phyloP scores from a whole-genome alignment of 64 coral and sea anemone genomes.

The Pachyseris speciosa region DNA sequence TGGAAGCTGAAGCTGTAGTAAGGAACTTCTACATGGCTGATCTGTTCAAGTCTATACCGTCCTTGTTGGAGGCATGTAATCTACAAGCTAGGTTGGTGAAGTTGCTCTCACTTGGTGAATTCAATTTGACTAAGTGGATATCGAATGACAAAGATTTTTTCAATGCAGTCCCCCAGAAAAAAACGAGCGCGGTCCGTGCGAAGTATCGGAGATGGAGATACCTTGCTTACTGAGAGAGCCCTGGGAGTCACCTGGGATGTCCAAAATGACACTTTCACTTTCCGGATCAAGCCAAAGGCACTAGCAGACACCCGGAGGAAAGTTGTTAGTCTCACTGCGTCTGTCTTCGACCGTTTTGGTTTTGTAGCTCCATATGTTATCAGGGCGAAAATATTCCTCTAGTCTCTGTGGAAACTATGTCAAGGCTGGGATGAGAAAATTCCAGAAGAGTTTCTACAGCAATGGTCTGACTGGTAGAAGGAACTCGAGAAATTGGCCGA shows the following conservation, averaged over 20 bases:
- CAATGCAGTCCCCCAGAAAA: neutral
- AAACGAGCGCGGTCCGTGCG: neutral
- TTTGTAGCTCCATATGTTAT: slow-evolving; percentile 10
- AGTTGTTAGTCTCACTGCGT: neutral
- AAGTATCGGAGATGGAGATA: neutral
- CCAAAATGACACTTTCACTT: neutral
- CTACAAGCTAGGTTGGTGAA: slow-evolving; percentile 11
- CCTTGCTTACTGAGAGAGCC: neutral
- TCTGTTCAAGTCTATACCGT: slow-evolving; percentile 8
- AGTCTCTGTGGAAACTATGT: neutral
- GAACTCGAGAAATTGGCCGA: neutral
- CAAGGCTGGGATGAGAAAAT: neutral
- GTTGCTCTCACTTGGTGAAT: neutral
- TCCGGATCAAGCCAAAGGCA: neutral
- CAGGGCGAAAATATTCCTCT: neutral
- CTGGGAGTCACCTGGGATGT: slow-evolving; percentile 10
- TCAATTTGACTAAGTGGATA: slow-evolving; percentile 22
- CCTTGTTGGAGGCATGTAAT: slow-evolving; percentile 4
- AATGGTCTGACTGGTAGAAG: neutral
- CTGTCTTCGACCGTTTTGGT: slow-evolving; percentile 6
- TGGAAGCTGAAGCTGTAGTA: neutral
- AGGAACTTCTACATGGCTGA: slow-evolving; percentile 20
- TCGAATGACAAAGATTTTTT: neutral
- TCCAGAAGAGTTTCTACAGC: neutral
- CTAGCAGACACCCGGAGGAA: neutral